phyloP scores from a whole-genome alignment of 2,797 vertebrate species.

The Melanotaenia pygmaea region DNA sequence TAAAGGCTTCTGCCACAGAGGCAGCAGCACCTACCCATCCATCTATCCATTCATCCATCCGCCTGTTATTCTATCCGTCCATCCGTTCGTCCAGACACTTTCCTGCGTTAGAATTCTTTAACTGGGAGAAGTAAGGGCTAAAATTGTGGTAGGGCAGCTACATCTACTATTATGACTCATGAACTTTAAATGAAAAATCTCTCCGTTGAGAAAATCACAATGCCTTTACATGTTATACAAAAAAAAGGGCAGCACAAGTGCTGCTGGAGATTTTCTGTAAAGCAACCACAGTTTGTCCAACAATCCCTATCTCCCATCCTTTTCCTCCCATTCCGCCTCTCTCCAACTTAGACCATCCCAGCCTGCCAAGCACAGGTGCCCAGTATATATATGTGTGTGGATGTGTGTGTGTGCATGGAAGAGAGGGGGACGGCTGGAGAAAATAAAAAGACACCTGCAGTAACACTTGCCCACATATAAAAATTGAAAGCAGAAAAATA shows the following conservation, averaged over 20 bases:
- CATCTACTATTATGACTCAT: constrained; percentile 74
- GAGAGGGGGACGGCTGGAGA: constrained; percentile 43
- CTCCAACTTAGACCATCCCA: constrained; percentile 62
- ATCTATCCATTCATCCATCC: constrained; percentile 18
- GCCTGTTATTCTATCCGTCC: constrained; percentile 21
- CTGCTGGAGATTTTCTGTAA: constrained; percentile 73
- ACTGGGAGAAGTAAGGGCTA: constrained; percentile 87
- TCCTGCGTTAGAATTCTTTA: constrained; percentile 76
- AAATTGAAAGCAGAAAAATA: constrained; percentile 46
- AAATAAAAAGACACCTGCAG: constrained; percentile 34
- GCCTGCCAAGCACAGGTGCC: constrained; percentile 79
- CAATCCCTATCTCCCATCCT: constrained; percentile 64
- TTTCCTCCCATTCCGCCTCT: constrained; percentile 36
- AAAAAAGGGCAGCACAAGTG: constrained; percentile 67
- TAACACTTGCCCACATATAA: constrained; percentile 51
- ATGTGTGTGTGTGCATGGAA: not conserved
- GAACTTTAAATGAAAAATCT: constrained; percentile 69
- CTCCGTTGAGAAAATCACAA: constrained; percentile 79
- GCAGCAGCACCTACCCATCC: constrained; percentile 54
- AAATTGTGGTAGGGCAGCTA: constrained; percentile 87
- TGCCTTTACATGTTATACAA: constrained; percentile 73
- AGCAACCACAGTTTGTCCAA: constrained; percentile 76
- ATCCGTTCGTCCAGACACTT: constrained; percentile 71
- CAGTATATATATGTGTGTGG: constrained; percentile 3
- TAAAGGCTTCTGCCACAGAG: constrained; percentile 47